Base-by-base conservation (phyloP, 2,888 invertebrate species). In the Ormyrus thymus region DNA sequence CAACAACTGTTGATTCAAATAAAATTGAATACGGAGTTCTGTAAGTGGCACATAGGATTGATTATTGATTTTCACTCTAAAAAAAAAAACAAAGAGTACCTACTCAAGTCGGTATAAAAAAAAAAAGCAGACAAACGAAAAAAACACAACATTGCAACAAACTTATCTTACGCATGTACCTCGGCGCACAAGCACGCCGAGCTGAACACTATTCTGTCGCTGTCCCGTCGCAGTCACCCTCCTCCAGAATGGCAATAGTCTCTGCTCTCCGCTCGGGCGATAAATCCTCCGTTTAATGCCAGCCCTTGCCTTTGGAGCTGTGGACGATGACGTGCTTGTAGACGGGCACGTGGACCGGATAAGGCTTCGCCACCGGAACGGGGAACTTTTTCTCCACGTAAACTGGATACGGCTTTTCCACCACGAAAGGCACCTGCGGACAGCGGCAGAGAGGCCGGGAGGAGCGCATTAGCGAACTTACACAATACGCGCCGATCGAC, bases 341-440 rank as follows among this genome's bases (percentile, higher is more conserved):
- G 48, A 92, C 84, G 8, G 93, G 93, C 1, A 93, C 91, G 82
- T 92, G 91, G 64, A 92, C 90, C 0, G 92, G 91, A 71, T 93
- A 92, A 2, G 92, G 93, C 83, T 91, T 91, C 70, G 92, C 92
- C 1, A 93, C 92, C 11, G 90, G 91, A 0, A 93, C 91, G 15
- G 92, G 87, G 9, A 93, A 92, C 56, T 92, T 91, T 85, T 89
- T 92, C 85, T 93, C 93, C 4, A 92, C 91, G 65, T 92, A 93
- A 9, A 93, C 90, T 78, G 92, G 91, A 78, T 93, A 92, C 80
- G 93, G 92, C 86, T 92, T 93, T 84, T 92, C 92, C 10, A 93
- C 93, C 13, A 92, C 91, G 85, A 92, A 92, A 0, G 93, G 93
- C 48, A 93, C 86, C 89, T 89, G 75, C 43, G 5, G 11, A 5